A percentile compares a stretch with the other conserved stretches of the same genome.
phyloP scores from a whole-genome alignment of 2,113 vertebrate genomes.

The Scartelaos histophorus region DNA sequence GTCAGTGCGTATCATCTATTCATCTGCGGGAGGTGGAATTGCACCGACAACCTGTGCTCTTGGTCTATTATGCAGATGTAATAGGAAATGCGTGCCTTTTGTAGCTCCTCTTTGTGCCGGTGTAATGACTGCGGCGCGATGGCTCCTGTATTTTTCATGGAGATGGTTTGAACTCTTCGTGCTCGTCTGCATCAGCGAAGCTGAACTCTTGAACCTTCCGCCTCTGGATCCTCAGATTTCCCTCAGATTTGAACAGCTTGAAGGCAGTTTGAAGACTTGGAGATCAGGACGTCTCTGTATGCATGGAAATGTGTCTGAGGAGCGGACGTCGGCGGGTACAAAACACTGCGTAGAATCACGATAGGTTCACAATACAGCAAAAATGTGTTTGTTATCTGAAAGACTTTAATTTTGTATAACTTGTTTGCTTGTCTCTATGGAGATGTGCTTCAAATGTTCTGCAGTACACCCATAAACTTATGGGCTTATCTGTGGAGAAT shows the following conservation, averaged over 20 bases:
- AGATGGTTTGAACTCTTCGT: conserved; percentile 38
- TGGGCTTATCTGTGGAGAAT: too few relatives aligned
- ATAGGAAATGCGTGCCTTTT: neutral
- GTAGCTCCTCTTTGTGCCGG: neutral
- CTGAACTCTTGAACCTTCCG: conserved; percentile 58
- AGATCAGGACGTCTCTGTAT: conserved; percentile 63
- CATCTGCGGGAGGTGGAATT: too few relatives aligned
- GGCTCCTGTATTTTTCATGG: neutral
- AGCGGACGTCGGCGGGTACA: conserved; percentile 37
- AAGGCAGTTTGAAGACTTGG: conserved; percentile 43
- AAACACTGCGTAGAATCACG: neutral
- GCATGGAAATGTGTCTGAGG: conserved; percentile 40
- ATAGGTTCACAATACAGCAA: too few relatives aligned
- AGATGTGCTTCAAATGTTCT: too few relatives aligned
- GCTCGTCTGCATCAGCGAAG: conserved; percentile 33
- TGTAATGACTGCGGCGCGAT: neutral
- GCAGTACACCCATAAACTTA: too few relatives aligned
- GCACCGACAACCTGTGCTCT: neutral
- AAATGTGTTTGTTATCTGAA: too few relatives aligned
- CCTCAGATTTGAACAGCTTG: conserved; percentile 62
- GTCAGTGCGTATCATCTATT: too few relatives aligned
- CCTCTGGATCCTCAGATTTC: conserved; percentile 54
- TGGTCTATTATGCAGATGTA: neutral
- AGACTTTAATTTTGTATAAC: too few relatives aligned
- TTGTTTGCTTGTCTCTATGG: too few relatives aligned